These are phyloP conservation scores for Apoda limacodes DNA, from an alignment of 2,888 invertebrate species.

Conservation along the genomic window DNA sequence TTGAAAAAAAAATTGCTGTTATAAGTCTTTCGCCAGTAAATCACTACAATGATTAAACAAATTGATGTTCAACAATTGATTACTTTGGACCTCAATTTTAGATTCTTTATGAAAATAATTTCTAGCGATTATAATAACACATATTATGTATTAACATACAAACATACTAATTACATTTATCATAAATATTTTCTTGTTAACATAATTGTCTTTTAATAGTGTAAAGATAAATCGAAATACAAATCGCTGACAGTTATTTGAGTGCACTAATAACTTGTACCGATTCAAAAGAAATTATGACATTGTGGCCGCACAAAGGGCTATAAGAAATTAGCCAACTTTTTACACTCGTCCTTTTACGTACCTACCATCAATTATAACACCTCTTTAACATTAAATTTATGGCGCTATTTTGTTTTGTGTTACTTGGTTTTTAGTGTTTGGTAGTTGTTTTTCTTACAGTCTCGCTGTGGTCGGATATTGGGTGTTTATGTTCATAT, in stretches of 20 bases:
- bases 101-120: no score
- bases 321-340: constrained; percentile 46
- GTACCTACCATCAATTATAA: constrained; percentile 62
- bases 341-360: constrained; percentile 52
- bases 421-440: constrained; percentile 43
- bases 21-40: no score
- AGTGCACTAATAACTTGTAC: constrained; percentile 31
- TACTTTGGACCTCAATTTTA: no score
- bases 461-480: constrained; percentile 30
- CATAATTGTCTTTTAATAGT: no score
- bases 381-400: constrained; percentile 65
- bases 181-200: no score
- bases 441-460: constrained; percentile 30
- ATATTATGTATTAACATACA: no score
- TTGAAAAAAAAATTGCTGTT: no score
- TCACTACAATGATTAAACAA: no score
- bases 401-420: constrained; percentile 57
- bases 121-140: no score
- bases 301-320: constrained; percentile 44
- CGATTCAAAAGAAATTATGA: constrained; percentile 54
- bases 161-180: no score
- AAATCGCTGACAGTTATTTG: constrained; percentile 20
- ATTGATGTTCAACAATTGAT: no score
- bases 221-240: constrained; percentile 6
- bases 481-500: constrained; percentile 55